Conservation (phyloP, 2,113 vertebrate genomes). For the Crocuta crocuta region DNA sequence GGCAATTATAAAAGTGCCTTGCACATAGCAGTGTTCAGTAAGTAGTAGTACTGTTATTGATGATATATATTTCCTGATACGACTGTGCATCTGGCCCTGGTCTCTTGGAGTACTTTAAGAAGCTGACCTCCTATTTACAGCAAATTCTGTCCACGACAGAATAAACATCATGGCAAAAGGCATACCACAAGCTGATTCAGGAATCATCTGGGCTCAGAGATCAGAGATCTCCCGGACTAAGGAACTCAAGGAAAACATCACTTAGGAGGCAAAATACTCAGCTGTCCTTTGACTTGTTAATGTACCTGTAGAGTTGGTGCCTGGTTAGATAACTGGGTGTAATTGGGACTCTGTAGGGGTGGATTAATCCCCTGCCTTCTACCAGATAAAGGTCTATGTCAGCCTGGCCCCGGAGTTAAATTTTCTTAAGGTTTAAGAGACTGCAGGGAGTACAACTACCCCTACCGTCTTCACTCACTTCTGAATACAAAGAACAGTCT, state of each 20-base stretch:
- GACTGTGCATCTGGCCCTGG: not conserved
- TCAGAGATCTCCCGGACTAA: not conserved
- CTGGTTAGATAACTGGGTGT: not conserved
- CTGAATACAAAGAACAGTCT: not conserved
- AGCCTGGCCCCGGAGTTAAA: not conserved
- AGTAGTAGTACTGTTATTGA: not conserved
- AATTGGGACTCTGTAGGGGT: not conserved
- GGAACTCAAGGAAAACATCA: not conserved
- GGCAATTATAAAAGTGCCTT: not conserved
- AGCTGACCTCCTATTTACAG: not conserved
- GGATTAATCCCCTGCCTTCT: not conserved
- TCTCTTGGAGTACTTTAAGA: not conserved
- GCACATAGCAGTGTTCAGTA: not conserved
- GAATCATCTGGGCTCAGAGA: not conserved
- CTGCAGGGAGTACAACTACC: not conserved
- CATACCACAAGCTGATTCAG: not conserved
- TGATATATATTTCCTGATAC: not conserved
- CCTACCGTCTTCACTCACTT: not conserved
- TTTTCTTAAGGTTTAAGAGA: constrained; percentile 22
- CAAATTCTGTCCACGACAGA: not conserved
- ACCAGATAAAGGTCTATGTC: not conserved
- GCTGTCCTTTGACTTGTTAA: not conserved
- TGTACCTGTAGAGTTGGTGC: not conserved
- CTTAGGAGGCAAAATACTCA: not conserved
- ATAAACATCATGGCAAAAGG: not conserved